Evolutionary conservation across 2,113 vertebrate genomes (phyloP).

Genomic region (Podilymbus podiceps): DNA sequence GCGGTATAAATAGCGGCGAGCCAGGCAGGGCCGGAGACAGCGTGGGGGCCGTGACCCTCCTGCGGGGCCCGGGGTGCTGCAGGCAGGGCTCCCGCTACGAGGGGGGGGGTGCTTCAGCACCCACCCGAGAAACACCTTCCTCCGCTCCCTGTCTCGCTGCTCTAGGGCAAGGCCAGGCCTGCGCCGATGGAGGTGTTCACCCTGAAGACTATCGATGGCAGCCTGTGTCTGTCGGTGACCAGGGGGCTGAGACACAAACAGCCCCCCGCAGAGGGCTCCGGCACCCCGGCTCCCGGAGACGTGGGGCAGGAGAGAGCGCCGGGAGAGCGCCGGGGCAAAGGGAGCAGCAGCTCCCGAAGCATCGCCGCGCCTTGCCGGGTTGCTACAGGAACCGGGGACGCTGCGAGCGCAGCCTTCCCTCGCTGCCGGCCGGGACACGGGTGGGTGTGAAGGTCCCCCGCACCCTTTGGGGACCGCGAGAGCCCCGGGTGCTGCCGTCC

Average conservation of each 20-base stretch:
- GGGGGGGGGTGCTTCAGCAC: background rate
- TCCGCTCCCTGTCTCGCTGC: too few relatives aligned
- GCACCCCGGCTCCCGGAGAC: background rate
- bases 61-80: background rate
- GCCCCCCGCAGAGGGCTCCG: background rate
- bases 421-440: background rate
- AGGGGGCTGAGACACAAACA: background rate
- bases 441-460: too few relatives aligned
- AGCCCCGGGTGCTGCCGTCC: background rate
- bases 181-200: background rate
- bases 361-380: background rate
- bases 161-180: background rate
- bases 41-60: background rate
- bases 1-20: conserved; percentile 24
- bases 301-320: background rate
- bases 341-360: background rate
- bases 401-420: background rate
- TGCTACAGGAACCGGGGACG: background rate
- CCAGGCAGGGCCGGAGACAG: background rate
- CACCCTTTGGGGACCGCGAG: background rate
- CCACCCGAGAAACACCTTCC: too few relatives aligned
- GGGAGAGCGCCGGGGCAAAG: background rate
- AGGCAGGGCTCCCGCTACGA: background rate
- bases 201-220: background rate
- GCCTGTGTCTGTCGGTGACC: background rate